Base-by-base conservation (phyloP, 30 jellyfish, hydroid and myxozoan species). In the Pseudorhiza aurosa region DNA sequence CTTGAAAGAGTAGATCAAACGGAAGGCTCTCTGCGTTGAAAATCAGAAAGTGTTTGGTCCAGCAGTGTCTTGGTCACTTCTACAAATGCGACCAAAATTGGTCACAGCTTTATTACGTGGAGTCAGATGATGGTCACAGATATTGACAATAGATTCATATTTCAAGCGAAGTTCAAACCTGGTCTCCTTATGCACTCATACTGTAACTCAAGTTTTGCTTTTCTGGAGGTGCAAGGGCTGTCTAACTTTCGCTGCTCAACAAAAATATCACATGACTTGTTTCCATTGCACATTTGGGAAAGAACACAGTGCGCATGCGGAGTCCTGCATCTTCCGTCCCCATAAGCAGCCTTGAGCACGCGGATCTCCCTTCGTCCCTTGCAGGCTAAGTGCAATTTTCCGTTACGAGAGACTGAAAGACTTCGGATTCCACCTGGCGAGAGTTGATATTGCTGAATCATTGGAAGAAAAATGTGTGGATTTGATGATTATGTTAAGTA, bases 101-200 rank as follows among this genome's bases (percentile, higher is more conserved):
- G n/a, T n/a, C n/a, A n/a, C n/a, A n/a, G n/a, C n/a, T n/a, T n/a
- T n/a, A n/a, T n/a, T n/a, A n/a, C n/a, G n/a, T n/a, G n/a, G n/a
- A n/a, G n/a, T n/a, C n/a, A n/a, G n/a, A n/a, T n/a, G n/a, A n/a
- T n/a, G n/a, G n/a, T n/a, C n/a, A n/a, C n/a, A n/a, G n/a, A n/a
- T n/a, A n/a, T n/a, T n/a, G n/a, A n/a, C n/a, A n/a, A n/a, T n/a
- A n/a, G n/a, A n/a, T n/a, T n/a, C n/a, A n/a, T n/a, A n/a, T n/a
- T n/a, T n/a, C n/a, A n/a, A n/a, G n/a, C n/a, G n/a, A n/a, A n/a
- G n/a, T n/a, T n/a, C n/a, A n/a, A n/a, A n/a, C 95, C 84, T 26
- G 95, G 88, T 30, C 95, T 84, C 75, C 90, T 65, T 0, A 74
- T 85, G 47, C 96, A 85, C 30, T 85, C 86, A 53, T 85, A 85